Conservation (phyloP, 2,888 invertebrate species). For the Drosophila putrida region DNA sequence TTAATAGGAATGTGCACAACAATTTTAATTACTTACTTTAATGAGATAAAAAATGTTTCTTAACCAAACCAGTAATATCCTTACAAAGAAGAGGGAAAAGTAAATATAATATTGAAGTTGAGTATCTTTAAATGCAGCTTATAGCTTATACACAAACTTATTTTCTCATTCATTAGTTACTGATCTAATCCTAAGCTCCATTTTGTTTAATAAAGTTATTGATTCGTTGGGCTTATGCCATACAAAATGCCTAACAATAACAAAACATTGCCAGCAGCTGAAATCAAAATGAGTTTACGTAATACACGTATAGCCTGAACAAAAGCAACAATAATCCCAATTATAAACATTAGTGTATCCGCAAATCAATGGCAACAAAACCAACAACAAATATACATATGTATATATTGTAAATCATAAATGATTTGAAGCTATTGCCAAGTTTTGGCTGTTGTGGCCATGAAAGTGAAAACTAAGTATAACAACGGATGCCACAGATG, state of each 20-base stretch:
- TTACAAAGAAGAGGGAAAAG: too few species aligned
- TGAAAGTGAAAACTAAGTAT: slow-evolving; percentile 71
- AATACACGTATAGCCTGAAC: slow-evolving; percentile 29
- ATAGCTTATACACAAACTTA: too few species aligned
- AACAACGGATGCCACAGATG: slow-evolving; percentile 64
- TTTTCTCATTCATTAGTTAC: neutral
- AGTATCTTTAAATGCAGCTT: too few species aligned
- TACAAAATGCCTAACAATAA: slow-evolving; percentile 15
- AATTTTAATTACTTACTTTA: too few species aligned
- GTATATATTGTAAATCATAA: slow-evolving; percentile 63
- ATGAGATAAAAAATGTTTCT: too few species aligned
- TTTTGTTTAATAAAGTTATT: slow-evolving; percentile 7
- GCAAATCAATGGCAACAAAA: slow-evolving; percentile 49
- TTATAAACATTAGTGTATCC: slow-evolving; percentile 72
- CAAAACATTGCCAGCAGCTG: slow-evolving; percentile 30
- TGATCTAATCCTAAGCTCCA: neutral
- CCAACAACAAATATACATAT: slow-evolving; percentile 21
- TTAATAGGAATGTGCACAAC: too few species aligned
- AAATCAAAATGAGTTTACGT: slow-evolving; percentile 51
- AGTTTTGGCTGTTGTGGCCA: slow-evolving; percentile 49
- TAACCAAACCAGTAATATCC: too few species aligned
- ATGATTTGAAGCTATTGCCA: slow-evolving; percentile 60
- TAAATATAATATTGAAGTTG: too few species aligned
- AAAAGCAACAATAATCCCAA: slow-evolving; percentile 52
- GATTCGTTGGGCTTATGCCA: slow-evolving; percentile 5